Evolutionary conservation across 2,113 vertebrate genomes (phyloP), one percentile per base, ranked within the genome.

Genomic region (Sylvietta virens): DNA sequence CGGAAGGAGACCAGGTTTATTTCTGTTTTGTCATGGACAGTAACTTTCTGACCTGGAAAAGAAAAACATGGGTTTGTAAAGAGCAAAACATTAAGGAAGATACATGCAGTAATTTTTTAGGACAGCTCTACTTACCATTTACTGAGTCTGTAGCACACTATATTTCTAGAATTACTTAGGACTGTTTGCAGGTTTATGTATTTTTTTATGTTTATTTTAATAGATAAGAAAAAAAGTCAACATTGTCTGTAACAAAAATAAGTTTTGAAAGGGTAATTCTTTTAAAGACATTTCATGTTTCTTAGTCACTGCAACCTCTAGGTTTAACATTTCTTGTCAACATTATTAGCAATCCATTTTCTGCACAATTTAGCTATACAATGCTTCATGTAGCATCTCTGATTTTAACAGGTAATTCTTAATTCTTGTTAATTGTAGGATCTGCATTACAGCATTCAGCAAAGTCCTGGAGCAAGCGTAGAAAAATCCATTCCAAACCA

Each of bases 1-100:
- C 99, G 99, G 92, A 99, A 99, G 15, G 99, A 98, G 11, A 99
- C 99, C 86, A 99, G 97, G 96, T 99, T 99, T 96, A 99, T 98
- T 98, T 99, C 99, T 28, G 99, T 99, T 98, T 99, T 98, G 97
- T 99, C 99, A 79, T 99, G 98, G 95, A 99, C 99, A 73, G 99
- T 99, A 86, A 99, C 97, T 96, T 99, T 99, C 94, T 98, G 98
- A 96, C 99, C 98, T 97, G 88, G 96, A 98, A 97, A 73, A 95
- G 47, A 90, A 92, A 50, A 86, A 64, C 48, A 45, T 2, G 6
- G 26, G 30, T 86, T 90, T 70, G 21, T 57, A 62, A 74, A 88
- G 8, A 70, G 11, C 21, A 76, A 79, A 91, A 70, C 10, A 51
- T n/a, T 74, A 84, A 70, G 27, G 27, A 28, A 51, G 5, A 79